These are phyloP conservation scores for Pasiphila rectangulata DNA, from an alignment of 2,888 invertebrate species.

Conservation along the genomic window DNA sequence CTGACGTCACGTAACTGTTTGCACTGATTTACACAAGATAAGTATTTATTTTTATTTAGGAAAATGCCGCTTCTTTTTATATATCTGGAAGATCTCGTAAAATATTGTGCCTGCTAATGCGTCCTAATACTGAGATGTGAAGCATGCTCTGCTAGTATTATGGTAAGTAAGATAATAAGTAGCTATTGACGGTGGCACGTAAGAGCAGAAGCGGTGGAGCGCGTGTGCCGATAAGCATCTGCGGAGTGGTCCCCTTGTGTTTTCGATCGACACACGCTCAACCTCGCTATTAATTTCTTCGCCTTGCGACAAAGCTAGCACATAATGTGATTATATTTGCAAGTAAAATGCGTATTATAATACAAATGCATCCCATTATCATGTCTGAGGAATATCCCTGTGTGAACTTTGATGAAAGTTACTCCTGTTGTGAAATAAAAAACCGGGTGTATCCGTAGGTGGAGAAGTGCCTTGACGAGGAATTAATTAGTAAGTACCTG, in stretches of 20 bases:
- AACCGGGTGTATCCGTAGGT: constrained; percentile 7
- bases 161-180: constrained; percentile 41
- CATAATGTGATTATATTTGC: constrained; percentile 78
- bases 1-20: constrained; percentile 19
- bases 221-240: constrained; percentile 77
- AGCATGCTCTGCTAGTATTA: constrained; percentile 27
- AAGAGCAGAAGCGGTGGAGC: constrained; percentile 48
- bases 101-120: not conserved
- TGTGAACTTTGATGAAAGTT: constrained; percentile 43
- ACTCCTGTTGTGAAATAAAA: constrained; percentile 33
- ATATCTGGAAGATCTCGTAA: too few relatives aligned
- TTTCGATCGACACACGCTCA: constrained; percentile 66
- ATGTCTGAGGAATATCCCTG: constrained; percentile 47
- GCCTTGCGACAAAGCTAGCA: constrained; percentile 72
- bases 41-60: too few relatives aligned
- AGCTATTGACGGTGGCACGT: constrained; percentile 44
- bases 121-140: not conserved
- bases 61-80: too few relatives aligned
- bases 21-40: not conserved
- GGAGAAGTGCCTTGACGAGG: not conserved
- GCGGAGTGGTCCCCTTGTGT: constrained; percentile 77
- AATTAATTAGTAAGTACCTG: not conserved
- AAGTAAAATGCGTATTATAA: constrained; percentile 65
- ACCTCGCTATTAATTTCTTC: constrained; percentile 77
- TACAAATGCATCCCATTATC: constrained; percentile 56